Base-by-base conservation (phyloP, 2,797 vertebrate genomes). In the Heliangelus exortis region DNA sequence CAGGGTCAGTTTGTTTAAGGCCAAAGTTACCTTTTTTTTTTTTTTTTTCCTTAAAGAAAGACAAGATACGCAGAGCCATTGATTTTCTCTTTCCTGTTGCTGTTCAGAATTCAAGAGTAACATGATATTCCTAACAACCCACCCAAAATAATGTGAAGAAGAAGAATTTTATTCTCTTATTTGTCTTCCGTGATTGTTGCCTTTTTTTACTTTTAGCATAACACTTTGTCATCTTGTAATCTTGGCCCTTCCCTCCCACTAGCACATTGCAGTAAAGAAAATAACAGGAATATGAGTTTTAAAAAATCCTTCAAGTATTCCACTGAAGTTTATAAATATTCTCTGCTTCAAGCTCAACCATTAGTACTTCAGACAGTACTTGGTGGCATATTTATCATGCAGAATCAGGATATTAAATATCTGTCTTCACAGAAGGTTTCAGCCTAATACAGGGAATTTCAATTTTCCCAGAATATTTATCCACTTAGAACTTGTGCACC, bases 121-220 rank as follows among this genome's bases (percentile, higher is more conserved):
- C 8, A 5, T 31, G n/a, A 2, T 51, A 2, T 73, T 83, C 33
- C 21, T 80, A 43, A 50, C 12, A 33, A 50, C 58, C 8, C 25
- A 23, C 14, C 15, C 10, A 7, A 10, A 66, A 5, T 55, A 63
- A 61, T 51, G 2, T 48, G 58, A 80, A 88, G 85, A 92, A 15
- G 10, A 74, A 43, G 14, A 14, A 41, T 71, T 66, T 57, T 63
- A 22, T 25, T 33, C 17, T 80, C 5, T 7, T 41, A 5, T 55
- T 53, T 74, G 9, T 75, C 0, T 0, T 74, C 53, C 53, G 13
- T 79, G n/a, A 5, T 36, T 23, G 62, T 51, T 58, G 9, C 1
- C 25, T 51, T 7, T 23, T 23, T 33, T 4, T 26, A 43, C 31
- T 55, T 59, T n/a, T 17, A 0, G 0, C 1, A 0, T 23, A 33